Percentiles rank a stretch among this genome's conserved stretches.
phyloP scores from a whole-genome alignment of 2,888 invertebrate genomes.

The Blastobasis lacticolella region DNA sequence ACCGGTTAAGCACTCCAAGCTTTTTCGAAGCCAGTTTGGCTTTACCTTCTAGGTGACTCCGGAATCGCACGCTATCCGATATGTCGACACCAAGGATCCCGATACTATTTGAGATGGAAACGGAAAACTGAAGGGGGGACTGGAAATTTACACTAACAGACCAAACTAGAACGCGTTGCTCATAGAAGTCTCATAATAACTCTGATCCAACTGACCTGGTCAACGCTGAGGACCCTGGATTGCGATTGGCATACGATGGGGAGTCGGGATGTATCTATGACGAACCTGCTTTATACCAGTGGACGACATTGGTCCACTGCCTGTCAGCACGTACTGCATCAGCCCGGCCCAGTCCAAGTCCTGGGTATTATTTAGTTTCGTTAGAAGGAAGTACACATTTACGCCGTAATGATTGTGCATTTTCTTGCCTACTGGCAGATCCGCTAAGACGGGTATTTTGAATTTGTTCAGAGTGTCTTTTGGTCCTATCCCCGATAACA shows the following conservation, averaged over 20 bases:
- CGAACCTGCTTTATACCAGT: constrained; percentile 76
- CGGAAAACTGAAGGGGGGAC: no score
- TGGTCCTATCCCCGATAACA: constrained; percentile 78
- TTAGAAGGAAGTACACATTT: constrained; percentile 64
- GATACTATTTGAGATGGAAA: no score
- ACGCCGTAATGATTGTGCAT: constrained; percentile 78
- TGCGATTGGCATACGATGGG: no score
- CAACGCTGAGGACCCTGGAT: no score
- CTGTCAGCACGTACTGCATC: constrained; percentile 68
- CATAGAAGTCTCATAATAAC: no score
- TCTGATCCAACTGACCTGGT: not conserved
- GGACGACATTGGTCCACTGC: constrained; percentile 75
- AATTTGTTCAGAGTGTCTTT: constrained; percentile 60
- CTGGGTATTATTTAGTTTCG: constrained; percentile 52
- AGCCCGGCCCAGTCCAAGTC: constrained; percentile 74
- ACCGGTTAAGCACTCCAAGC: no score
- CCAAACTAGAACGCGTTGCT: no score
- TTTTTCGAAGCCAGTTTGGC: no score
- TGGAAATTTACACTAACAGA: no score
- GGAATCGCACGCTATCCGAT: no score
- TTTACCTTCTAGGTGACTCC: no score
- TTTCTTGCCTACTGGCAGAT: constrained; percentile 77
- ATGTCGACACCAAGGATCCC: no score
- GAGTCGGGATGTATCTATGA: not conserved
- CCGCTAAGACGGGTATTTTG: constrained; percentile 67